Evolutionary conservation across 2,797 vertebrate species (phyloP).

Genomic region (Varecia variegata): DNA sequence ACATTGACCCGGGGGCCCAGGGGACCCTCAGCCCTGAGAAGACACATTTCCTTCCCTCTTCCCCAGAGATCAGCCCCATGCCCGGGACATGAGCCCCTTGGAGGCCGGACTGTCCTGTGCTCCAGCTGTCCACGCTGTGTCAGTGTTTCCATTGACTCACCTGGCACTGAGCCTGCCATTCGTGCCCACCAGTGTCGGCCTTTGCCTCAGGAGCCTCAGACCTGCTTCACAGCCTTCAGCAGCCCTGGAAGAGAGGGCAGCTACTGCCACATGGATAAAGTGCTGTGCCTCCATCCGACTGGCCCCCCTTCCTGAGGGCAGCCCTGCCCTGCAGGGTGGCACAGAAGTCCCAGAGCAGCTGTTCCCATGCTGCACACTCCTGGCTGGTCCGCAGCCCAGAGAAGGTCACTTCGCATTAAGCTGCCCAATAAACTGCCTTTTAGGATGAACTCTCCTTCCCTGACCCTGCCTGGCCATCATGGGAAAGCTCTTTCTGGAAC

Average conservation of each 20-base stretch:
- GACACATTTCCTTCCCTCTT: neutral
- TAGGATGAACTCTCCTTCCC: neutral
- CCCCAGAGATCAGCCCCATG: neutral
- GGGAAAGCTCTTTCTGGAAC: neutral
- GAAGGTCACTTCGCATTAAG: neutral
- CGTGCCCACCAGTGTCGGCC: neutral
- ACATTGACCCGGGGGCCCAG: neutral
- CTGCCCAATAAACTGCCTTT: slow-evolving; percentile 75
- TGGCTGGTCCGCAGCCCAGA: neutral
- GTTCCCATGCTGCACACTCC: neutral
- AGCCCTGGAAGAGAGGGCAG: neutral
- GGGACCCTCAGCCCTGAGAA: neutral
- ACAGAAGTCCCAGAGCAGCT: neutral
- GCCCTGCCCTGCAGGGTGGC: neutral
- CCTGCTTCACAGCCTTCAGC: neutral
- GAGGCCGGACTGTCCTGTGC: neutral
- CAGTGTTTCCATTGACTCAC: neutral
- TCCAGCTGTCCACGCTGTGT: fast-evolving
- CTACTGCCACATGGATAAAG: neutral
- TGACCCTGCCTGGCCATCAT: neutral
- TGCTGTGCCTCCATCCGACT: neutral
- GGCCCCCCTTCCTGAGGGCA: neutral
- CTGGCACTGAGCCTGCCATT: neutral
- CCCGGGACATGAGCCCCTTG: neutral
- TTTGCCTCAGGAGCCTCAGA: neutral